phyloP scores from a whole-genome alignment of 2,797 vertebrate species.

The Tolypeutes matacus region DNA sequence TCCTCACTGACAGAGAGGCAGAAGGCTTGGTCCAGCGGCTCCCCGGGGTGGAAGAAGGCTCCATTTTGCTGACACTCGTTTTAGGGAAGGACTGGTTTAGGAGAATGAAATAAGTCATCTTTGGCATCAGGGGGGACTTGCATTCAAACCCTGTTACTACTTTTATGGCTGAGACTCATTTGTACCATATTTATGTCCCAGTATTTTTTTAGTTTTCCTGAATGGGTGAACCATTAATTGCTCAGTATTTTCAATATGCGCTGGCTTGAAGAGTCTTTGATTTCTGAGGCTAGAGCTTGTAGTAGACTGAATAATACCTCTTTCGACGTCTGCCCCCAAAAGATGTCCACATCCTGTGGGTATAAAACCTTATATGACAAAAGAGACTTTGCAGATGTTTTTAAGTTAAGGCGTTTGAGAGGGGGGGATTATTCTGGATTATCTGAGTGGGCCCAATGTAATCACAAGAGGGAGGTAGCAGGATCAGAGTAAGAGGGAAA shows the following conservation, averaged over 20 bases:
- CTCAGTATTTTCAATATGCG: neutral
- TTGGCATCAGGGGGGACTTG: neutral
- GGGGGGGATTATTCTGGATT: neutral
- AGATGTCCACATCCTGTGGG: neutral
- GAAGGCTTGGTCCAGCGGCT: neutral
- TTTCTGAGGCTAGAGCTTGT: neutral
- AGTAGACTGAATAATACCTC: neutral
- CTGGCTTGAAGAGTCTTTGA: neutral
- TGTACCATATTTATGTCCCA: neutral
- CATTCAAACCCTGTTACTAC: too few relatives aligned
- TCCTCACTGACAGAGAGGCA: neutral
- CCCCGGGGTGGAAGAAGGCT: neutral
- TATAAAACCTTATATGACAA: too few relatives aligned
- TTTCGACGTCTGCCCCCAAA: neutral
- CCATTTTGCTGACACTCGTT: neutral
- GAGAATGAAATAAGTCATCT: neutral
- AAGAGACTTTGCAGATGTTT: neutral
- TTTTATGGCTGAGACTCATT: neutral
- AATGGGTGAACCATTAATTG: neutral
- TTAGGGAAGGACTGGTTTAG: neutral
- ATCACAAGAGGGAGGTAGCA: neutral
- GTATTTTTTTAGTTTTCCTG: neutral
- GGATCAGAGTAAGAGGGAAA: neutral
- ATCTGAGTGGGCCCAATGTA: neutral
- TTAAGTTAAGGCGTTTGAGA: neutral